These are phyloP conservation scores for Muscidifurax raptorellus DNA, from an alignment of 1,140 invertebrate genomes.

Conservation along the genomic window DNA sequence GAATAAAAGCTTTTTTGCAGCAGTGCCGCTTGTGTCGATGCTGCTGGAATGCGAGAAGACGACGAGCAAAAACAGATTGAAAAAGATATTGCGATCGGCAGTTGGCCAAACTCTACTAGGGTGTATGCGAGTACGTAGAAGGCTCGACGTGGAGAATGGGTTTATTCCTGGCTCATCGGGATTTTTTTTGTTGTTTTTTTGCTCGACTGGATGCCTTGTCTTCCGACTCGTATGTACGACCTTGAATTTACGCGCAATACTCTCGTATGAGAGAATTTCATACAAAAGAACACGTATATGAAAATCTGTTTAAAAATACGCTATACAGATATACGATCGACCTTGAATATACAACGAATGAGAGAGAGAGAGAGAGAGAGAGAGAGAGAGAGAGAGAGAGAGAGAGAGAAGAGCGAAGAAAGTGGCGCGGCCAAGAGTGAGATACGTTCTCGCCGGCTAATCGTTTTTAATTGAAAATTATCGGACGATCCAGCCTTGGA, in stretches of 20 bases:
- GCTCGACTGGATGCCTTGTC: neutral
- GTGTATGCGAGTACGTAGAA: neutral
- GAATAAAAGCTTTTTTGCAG: neutral
- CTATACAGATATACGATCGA: too few relatives aligned
- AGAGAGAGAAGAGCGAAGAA: too few relatives aligned
- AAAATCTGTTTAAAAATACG: neutral
- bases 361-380: too few relatives aligned
- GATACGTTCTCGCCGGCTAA: neutral
- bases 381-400: too few relatives aligned
- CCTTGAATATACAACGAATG: too few relatives aligned
- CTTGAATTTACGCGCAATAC: neutral
- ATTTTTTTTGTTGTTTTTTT: too few relatives aligned
- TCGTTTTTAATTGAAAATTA: constrained; percentile 45
- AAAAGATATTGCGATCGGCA: constrained; percentile 7
- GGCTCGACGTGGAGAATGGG: neutral
- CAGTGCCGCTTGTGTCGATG: neutral
- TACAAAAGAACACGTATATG: neutral
- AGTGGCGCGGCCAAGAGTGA: neutral
- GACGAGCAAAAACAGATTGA: constrained; percentile 38
- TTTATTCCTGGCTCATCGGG: neutral
- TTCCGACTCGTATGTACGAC: neutral
- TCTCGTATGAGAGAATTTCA: neutral
- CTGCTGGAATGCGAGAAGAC: neutral
- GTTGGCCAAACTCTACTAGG: neutral
- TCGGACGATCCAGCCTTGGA: neutral